Evolutionary conservation across 2,113 vertebrate species (phyloP).

Genomic region (Geococcyx californianus): DNA sequence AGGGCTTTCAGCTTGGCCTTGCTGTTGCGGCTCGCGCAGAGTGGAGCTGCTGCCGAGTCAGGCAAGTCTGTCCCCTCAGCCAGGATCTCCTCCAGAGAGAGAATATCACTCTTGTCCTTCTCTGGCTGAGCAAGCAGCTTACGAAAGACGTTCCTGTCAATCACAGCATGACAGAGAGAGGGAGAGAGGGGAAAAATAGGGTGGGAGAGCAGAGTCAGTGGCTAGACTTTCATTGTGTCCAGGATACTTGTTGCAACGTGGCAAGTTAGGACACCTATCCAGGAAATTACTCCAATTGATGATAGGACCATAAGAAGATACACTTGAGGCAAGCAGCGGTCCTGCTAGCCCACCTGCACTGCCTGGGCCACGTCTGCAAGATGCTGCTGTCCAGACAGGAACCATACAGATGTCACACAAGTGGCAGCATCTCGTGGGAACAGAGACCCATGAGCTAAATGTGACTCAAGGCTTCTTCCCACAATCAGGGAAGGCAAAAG

Average conservation of each 20-base stretch:
- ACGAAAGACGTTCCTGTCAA: slow-evolving; percentile 92
- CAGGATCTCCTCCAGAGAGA: slow-evolving; percentile 97
- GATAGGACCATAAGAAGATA: not conserved
- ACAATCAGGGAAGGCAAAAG: not conserved
- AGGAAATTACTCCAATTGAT: not conserved
- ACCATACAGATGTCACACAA: accelerated
- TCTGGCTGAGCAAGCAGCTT: slow-evolving; percentile 93
- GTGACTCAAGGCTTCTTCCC: not conserved
- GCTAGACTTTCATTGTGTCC: not conserved
- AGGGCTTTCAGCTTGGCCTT: slow-evolving; percentile 95
- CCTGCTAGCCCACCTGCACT: not conserved
- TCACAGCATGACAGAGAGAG: slow-evolving; percentile 39
- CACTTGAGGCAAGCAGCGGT: not conserved
- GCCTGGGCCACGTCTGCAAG: not conserved
- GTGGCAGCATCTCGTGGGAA: not conserved
- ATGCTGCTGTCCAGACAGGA: not conserved
- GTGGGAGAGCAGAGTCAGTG: slow-evolving; percentile 41
- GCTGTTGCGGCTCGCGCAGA: slow-evolving; percentile 86
- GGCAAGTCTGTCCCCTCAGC: slow-evolving; percentile 91
- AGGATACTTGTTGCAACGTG: not conserved
- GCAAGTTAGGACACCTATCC: not conserved
- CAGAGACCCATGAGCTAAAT: not conserved
- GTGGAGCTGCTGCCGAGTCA: slow-evolving; percentile 80
- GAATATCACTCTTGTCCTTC: slow-evolving; percentile 91
- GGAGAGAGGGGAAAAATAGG: slow-evolving; percentile 45